Conservation (phyloP, 2,888 invertebrate genomes). For the Oligia latruncula region DNA sequence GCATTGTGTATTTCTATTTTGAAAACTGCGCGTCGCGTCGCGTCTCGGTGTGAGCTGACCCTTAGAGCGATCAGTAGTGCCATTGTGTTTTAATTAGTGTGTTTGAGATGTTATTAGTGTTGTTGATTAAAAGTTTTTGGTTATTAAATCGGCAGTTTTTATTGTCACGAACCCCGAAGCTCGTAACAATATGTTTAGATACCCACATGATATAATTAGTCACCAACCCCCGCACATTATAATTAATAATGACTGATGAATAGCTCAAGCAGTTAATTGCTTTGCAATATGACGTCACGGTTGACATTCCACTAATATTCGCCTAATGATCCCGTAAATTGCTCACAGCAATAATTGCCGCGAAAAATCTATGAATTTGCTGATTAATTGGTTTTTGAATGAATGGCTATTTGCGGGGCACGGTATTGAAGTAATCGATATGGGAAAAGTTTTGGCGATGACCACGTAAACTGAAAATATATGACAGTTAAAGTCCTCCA, state of each 20-base stretch:
- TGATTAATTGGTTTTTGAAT: slow-evolving; percentile 38
- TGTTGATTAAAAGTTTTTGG: too few relatives aligned
- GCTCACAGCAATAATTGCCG: slow-evolving; percentile 59
- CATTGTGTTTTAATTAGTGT: too few relatives aligned
- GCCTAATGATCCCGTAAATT: slow-evolving; percentile 66
- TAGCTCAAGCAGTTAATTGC: slow-evolving; percentile 56
- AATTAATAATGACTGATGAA: slow-evolving; percentile 54
- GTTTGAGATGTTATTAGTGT: too few relatives aligned
- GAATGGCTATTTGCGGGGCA: slow-evolving; percentile 11
- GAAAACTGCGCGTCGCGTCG: too few relatives aligned
- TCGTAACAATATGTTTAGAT: neutral
- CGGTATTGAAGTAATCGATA: neutral
- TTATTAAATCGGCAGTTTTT: too few relatives aligned
- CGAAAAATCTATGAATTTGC: slow-evolving; percentile 60
- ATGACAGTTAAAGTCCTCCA: neutral
- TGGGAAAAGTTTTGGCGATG: neutral
- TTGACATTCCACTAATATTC: slow-evolving; percentile 62
- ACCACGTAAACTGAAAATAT: neutral
- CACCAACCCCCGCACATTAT: slow-evolving; percentile 19
- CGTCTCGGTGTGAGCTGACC: too few relatives aligned
- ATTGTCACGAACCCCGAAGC: too few relatives aligned
- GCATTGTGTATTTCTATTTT: too few relatives aligned
- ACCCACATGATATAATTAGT: slow-evolving; percentile 18
- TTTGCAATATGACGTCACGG: slow-evolving; percentile 55
- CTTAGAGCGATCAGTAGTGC: too few relatives aligned